These are phyloP conservation scores for Rhagonycha lutea DNA, from an alignment of 2,888 invertebrate genomes.

Conservation along the genomic window DNA sequence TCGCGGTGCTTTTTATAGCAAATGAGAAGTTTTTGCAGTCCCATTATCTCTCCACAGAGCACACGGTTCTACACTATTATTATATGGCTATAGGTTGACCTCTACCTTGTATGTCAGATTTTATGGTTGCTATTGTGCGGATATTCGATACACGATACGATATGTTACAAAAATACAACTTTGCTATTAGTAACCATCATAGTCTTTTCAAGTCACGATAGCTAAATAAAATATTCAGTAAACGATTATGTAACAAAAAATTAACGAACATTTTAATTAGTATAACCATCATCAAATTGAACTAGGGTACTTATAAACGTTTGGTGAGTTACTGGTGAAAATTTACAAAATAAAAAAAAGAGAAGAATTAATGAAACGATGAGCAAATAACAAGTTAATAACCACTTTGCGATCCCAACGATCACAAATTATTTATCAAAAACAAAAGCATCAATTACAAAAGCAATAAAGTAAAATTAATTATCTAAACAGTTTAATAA, in stretches of 20 bases:
- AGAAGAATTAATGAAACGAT: neutral
- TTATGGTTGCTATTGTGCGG: slow-evolving; percentile 23
- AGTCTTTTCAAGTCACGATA: neutral
- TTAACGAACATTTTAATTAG: neutral
- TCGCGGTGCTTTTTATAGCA: slow-evolving; percentile 36
- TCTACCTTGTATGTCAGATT: slow-evolving; percentile 22
- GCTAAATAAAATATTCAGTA: neutral
- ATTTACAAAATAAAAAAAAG: neutral
- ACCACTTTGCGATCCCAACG: neutral
- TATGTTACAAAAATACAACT: slow-evolving; percentile 17
- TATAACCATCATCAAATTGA: neutral
- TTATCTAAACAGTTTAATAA: neutral
- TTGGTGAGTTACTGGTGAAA: neutral
- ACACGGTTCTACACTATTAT: slow-evolving; percentile 21
- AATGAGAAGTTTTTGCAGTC: slow-evolving; percentile 6
- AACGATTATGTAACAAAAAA: neutral
- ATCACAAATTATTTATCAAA: neutral
- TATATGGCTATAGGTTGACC: slow-evolving; percentile 23
- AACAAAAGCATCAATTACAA: neutral
- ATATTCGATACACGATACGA: slow-evolving; percentile 22
- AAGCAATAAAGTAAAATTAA: neutral
- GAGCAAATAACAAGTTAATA: neutral
- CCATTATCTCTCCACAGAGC: slow-evolving; percentile 18
- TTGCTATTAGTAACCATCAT: slow-evolving; percentile 18
- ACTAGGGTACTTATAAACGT: neutral